These are phyloP conservation scores for Eucidaris tribuloides DNA, from an alignment of 35 echinoderm and acorn worm species.

Conservation along the genomic window DNA sequence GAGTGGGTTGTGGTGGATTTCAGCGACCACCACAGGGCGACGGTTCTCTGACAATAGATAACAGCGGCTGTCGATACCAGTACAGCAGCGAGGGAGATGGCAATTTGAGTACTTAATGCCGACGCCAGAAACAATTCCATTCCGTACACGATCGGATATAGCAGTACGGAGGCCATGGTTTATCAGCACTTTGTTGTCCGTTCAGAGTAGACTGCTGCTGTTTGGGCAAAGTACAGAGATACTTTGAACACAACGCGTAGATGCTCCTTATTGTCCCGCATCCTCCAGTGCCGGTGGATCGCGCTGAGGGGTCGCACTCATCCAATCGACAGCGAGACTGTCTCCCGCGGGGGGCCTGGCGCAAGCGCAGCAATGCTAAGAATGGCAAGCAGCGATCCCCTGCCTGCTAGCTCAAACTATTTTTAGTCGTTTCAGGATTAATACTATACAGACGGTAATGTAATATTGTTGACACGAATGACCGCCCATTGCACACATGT, in stretches of 20 bases:
- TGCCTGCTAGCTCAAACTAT: not conserved
- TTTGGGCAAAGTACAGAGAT: not conserved
- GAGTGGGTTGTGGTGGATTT: conserved; percentile 38
- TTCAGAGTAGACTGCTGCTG: not conserved
- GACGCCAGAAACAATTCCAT: conserved; percentile 88
- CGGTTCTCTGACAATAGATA: conserved; percentile 63
- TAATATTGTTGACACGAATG: conserved; percentile 25
- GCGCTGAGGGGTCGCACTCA: not conserved
- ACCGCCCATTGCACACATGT: not conserved
- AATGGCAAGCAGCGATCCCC: not conserved
- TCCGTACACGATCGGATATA: conserved; percentile 78
- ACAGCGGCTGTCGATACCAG: conserved; percentile 84
- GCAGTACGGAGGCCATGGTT: conserved; percentile 51
- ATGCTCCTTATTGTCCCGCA: not conserved
- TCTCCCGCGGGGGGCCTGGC: conserved; percentile 17
- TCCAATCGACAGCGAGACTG: conserved; percentile 25
- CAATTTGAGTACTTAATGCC: conserved; percentile 80
- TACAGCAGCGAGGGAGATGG: conserved; percentile 72
- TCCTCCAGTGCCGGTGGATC: not conserved
- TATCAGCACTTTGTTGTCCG: not conserved
- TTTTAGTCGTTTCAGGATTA: conserved; percentile 22
- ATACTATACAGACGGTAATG: conserved; percentile 27
- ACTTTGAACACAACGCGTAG: conserved; percentile 11
- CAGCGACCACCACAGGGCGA: conserved; percentile 55
- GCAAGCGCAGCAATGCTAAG: conserved; percentile 29